Conservation (phyloP, 2,888 invertebrate species). For the Isotomurus palustris region DNA sequence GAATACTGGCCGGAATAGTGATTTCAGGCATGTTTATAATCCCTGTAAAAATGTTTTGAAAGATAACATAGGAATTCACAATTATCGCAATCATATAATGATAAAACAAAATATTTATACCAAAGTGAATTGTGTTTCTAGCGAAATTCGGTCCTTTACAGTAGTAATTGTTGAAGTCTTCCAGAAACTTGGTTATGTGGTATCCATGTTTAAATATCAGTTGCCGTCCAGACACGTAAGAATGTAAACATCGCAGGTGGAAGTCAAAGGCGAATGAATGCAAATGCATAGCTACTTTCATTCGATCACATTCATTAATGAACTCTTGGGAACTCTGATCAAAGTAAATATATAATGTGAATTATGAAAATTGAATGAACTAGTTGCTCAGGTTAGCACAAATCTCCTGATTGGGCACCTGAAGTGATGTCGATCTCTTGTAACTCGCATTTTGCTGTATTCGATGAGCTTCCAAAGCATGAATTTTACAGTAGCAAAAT, state of each 20-base stretch:
- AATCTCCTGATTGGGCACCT: slow-evolving; percentile 12
- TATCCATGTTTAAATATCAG: slow-evolving; percentile 59
- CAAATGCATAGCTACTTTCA: slow-evolving; percentile 66
- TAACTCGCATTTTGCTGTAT: slow-evolving; percentile 54
- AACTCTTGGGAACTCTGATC: slow-evolving; percentile 59
- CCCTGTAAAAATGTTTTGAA: slow-evolving; percentile 55
- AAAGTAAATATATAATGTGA: neutral
- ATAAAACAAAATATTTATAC: slow-evolving; percentile 50
- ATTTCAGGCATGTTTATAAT: slow-evolving; percentile 58
- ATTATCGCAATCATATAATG: too few species aligned
- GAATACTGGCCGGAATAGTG: slow-evolving; percentile 60
- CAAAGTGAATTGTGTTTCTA: slow-evolving; percentile 65
- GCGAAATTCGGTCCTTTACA: slow-evolving; percentile 72
- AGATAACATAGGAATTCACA: too few species aligned
- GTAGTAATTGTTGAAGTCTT: slow-evolving; percentile 72
- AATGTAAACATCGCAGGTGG: slow-evolving; percentile 64
- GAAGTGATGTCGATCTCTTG: slow-evolving; percentile 4
- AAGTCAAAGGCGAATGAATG: slow-evolving; percentile 75
- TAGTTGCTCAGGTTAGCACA: too few species aligned
- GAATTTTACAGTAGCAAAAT: slow-evolving; percentile 65
- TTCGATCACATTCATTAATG: slow-evolving; percentile 64
- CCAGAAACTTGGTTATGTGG: slow-evolving; percentile 66
- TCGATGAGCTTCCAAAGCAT: slow-evolving; percentile 62
- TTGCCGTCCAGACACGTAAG: slow-evolving; percentile 59
- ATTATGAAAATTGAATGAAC: too few species aligned